A percentile compares a stretch with the other conserved stretches of the same genome.
phyloP scores from a whole-genome alignment of 2,888 invertebrate genomes.

The Troilus luridus region DNA sequence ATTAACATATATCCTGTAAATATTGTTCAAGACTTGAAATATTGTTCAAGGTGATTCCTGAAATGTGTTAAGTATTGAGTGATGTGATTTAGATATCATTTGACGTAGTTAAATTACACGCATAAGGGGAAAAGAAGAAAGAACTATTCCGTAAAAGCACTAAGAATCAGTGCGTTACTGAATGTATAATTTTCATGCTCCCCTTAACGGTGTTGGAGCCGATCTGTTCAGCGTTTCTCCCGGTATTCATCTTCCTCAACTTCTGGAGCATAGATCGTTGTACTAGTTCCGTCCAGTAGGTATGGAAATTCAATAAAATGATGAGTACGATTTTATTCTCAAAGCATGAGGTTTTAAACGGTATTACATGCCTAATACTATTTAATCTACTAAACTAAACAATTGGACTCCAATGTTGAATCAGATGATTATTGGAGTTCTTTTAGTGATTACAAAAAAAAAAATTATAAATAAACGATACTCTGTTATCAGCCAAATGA shows the following conservation, averaged over 20 bases:
- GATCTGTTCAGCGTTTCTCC: neutral
- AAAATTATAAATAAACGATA: too few species aligned
- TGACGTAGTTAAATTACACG: neutral
- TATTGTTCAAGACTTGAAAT: too few species aligned
- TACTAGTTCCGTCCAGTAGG: neutral
- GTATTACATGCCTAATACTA: neutral
- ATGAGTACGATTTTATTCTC: neutral
- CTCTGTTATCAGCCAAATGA: too few species aligned
- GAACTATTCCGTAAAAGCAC: neutral
- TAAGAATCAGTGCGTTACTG: constrained; percentile 28
- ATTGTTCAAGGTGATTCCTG: too few species aligned
- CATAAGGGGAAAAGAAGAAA: neutral
- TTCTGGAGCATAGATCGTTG: neutral
- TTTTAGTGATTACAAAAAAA: too few species aligned
- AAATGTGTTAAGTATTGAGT: neutral
- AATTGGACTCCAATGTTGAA: neutral
- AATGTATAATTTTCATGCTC: neutral
- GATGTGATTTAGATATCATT: neutral
- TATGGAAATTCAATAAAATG: neutral
- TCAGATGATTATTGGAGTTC: too few species aligned
- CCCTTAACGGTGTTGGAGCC: neutral
- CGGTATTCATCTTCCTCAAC: neutral
- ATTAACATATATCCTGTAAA: too few species aligned
- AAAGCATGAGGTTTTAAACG: neutral
- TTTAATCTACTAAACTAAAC: neutral